Evolutionary conservation across 2,797 vertebrate genomes (phyloP).

Genomic region (Cossypha niveicapilla): DNA sequence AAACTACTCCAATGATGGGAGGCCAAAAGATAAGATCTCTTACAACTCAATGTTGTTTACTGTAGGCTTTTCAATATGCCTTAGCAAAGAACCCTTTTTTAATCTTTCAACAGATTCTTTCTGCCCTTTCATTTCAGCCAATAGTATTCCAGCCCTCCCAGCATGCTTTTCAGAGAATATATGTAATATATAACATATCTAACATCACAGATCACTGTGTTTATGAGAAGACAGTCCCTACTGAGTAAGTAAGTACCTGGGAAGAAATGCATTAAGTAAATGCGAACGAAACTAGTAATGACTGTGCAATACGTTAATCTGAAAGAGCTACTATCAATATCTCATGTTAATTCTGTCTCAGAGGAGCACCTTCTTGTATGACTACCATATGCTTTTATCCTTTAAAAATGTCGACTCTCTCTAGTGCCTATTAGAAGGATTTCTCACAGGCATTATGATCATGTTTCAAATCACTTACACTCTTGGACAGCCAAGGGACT

Average conservation of each 20-base stretch:
- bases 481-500: conserved; percentile 62
- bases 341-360: conserved; percentile 54
- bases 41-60: not conserved
- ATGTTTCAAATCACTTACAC: conserved; percentile 58
- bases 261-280: conserved; percentile 50
- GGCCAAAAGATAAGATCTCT: not conserved
- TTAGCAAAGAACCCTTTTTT: not conserved
- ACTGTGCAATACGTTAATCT: conserved; percentile 20
- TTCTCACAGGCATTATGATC: conserved; percentile 29
- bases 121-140: not conserved
- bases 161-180: not conserved
- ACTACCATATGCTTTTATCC: conserved; percentile 55
- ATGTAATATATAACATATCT: not conserved
- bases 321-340: conserved; percentile 45
- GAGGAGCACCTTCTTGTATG: conserved; percentile 24
- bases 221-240: not conserved
- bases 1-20: not conserved
- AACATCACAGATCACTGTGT: not conserved
- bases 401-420: conserved; percentile 20
- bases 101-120: not conserved
- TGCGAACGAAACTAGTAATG: conserved; percentile 16
- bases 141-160: not conserved
- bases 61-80: not conserved
- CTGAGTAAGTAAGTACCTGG: not conserved
- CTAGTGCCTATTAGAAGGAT: conserved; percentile 31